These are phyloP conservation scores for Plectrocnemia conspersa DNA, from an alignment of 1,140 invertebrate species.

Conservation along the genomic window DNA sequence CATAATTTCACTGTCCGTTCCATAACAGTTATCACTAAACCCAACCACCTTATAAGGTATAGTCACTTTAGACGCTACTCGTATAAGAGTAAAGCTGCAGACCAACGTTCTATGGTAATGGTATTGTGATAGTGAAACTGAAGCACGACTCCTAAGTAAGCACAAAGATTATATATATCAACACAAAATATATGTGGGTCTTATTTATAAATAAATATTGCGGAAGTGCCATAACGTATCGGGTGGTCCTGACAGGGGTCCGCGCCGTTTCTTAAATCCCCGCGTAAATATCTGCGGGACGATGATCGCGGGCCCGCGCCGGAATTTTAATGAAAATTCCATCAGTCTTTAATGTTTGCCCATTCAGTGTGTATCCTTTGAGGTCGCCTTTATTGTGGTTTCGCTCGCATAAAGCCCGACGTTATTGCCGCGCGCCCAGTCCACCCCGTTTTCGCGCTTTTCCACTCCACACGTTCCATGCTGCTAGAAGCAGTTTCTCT, in stretches of 20 bases:
- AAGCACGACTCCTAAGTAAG: background rate
- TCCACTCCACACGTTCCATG: too few species aligned
- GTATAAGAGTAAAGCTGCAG: too few species aligned
- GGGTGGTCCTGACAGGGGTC: too few species aligned
- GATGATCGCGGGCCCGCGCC: background rate
- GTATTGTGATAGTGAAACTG: background rate
- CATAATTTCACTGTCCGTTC: too few species aligned
- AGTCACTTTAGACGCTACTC: too few species aligned
- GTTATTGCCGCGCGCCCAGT: slow-evolving; percentile 31
- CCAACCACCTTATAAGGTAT: too few species aligned
- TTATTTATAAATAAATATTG: too few species aligned
- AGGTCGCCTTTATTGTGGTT: slow-evolving; percentile 36
- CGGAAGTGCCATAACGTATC: too few species aligned
- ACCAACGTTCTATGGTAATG: background rate
- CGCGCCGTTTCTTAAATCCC: slow-evolving; percentile 8
- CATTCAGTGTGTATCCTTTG: slow-evolving; percentile 34
- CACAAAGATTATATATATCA: too few species aligned
- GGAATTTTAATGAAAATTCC: slow-evolving; percentile 37
- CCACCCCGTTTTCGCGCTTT: slow-evolving; percentile 1
- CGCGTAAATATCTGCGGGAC: slow-evolving; percentile 9
- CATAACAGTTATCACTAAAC: too few species aligned
- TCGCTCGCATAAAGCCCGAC: slow-evolving; percentile 33
- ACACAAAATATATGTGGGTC: too few species aligned
- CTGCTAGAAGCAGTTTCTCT: too few species aligned
- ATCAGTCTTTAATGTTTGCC: slow-evolving; percentile 36